Base-by-base conservation (phyloP, 1,140 invertebrate genomes). In the Cryptotermes secundus region DNA sequence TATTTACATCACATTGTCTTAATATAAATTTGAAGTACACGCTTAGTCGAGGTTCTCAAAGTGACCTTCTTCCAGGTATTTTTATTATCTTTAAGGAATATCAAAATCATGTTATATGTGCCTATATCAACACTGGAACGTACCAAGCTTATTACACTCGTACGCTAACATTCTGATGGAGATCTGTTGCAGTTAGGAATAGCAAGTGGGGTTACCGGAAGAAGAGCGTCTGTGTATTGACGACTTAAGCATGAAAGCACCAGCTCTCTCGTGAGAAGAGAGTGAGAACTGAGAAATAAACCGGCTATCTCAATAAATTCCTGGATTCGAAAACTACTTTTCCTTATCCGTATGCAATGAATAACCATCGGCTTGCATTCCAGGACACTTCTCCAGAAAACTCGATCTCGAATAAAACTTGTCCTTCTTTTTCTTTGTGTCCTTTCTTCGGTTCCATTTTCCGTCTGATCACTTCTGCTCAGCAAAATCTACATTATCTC, bases 371-470 rank as follows among this genome's bases (percentile, higher is more conserved):
- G 31, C 79, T 36, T 31, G 53, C 35, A 72, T 72, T 72, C 59
- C 59, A 72, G 59, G 31, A 72, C 80, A 3, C 24, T 81, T 84
- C 80, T 82, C 42, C 80, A 84, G 82, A 82, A 84, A 82, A 82
- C 80, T 82, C 22, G n/a, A 84, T 45, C 82, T 7, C 80, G 83
- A 72, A 72, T 72, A 72, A 31, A 31, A 72, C n/a, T n/a, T n/a
- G n/a, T n/a, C n/a, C n/a, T 14, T 26, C 7, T 10, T 26, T 72
- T 72, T 72, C 19, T 59, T 72, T 31, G 9, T 72, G 59, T 72
- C 59, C n/a, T 72, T 72, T 6, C 59, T 72, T 31, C 59, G 7
- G 7, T 22, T 81, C 80, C 35, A 31, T 35, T 42, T 42, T 42
- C 9, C 72, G 45, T 79, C 72, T 6, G 26, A 35, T 31, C 26